These are phyloP conservation scores for Ellobium chinense DNA, from an alignment of 2,888 invertebrate species.

Conservation along the genomic window DNA sequence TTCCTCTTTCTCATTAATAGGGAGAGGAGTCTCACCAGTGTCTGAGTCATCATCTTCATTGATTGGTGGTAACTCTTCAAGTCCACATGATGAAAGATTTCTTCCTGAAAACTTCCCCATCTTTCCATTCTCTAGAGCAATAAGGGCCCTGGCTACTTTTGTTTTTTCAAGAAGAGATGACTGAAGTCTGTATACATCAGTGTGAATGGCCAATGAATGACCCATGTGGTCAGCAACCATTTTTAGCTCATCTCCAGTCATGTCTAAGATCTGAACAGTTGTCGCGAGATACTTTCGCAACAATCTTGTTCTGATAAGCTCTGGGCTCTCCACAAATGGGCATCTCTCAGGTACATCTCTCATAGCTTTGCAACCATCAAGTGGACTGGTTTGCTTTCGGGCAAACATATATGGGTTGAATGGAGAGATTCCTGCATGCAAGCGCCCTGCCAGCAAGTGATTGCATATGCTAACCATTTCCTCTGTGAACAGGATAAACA, in stretches of 20 bases:
- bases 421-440: neutral
- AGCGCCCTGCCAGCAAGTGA: neutral
- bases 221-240: conserved; percentile 57
- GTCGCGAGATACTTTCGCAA: conserved; percentile 50
- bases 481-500: neutral
- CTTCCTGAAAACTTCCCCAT: conserved; percentile 45
- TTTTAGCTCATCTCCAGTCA: conserved; percentile 51
- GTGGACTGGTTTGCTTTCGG: neutral
- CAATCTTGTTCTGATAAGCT: conserved; percentile 41
- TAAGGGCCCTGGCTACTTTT: conserved; percentile 52
- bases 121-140: conserved; percentile 51
- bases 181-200: conserved; percentile 53
- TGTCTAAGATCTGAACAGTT: conserved; percentile 47
- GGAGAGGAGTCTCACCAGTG: neutral
- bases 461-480: neutral
- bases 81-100: conserved; percentile 35
- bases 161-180: conserved; percentile 49
- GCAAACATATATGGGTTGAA: neutral
- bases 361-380: conserved; percentile 32
- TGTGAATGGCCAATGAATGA: conserved; percentile 51
- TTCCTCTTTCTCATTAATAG: neutral
- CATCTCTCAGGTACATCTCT: conserved; percentile 22
- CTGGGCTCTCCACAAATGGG: conserved; percentile 33
- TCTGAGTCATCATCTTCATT: neutral
- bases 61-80: conserved; percentile 30